Conservation (phyloP, 2,888 invertebrate species). For the Himalopsyche anomala region DNA sequence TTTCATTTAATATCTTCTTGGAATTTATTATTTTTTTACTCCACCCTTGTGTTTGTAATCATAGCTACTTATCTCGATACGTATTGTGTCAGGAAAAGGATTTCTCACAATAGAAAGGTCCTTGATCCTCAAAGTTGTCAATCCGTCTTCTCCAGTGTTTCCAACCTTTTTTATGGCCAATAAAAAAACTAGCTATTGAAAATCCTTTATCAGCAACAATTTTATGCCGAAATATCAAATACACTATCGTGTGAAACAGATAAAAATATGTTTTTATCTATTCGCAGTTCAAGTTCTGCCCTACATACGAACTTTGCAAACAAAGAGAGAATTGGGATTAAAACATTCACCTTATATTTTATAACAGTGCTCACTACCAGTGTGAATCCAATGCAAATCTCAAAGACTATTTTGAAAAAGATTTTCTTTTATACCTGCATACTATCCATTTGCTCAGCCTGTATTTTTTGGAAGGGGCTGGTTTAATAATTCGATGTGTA, state of each 20-base stretch:
- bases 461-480: too few relatives aligned
- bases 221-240: conserved; percentile 6
- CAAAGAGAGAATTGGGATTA: background rate
- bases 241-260: background rate
- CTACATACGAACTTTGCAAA: too few relatives aligned
- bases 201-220: conserved; percentile 5
- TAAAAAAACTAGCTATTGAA: conserved; percentile 23
- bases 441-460: too few relatives aligned
- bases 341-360: background rate
- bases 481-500: too few relatives aligned
- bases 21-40: background rate
- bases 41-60: background rate
- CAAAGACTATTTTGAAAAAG: too few relatives aligned
- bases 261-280: too few relatives aligned
- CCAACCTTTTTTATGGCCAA: background rate
- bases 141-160: background rate
- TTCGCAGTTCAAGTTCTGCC: too few relatives aligned
- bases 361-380: too few relatives aligned
- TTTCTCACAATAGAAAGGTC: conserved; percentile 16
- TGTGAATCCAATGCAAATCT: too few relatives aligned
- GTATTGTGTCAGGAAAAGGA: background rate
- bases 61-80: conserved; percentile 21
- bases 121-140: background rate
- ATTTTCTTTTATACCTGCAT: too few relatives aligned
- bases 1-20: too few relatives aligned